Base-by-base conservation (phyloP, 2,113 vertebrate species). In the Crotalus viridis region DNA sequence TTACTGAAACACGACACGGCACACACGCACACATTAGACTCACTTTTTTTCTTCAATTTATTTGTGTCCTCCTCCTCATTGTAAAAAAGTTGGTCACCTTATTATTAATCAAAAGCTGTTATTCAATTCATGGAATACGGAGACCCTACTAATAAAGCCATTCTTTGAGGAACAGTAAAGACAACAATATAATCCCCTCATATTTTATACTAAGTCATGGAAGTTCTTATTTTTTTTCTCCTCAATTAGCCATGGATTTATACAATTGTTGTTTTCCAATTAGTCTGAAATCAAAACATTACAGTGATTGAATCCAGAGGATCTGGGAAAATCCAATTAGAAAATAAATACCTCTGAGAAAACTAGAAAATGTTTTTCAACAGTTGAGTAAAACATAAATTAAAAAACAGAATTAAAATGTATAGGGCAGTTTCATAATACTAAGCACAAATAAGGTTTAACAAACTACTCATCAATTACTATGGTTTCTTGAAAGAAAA, bases 81-180 rank as follows among this genome's bases (percentile, higher is more conserved):
- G 46, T 46, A 46, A 46, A 46, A 46, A 46, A 46, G 4, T 46
- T 46, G 46, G 46, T 46, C 46, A 46, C 46, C 46, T 46, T 46
- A 46, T 4, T 26, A 26, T 19, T 64, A 24, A 87, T 4, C 9
- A 0, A 3, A 52, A 52, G 9, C 74, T 52, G 54, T 26, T 9
- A 10, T n/a, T 48, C 9, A 19, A 57, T 21, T 21, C 9, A 64
- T 87, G 51, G 93, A 96, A 69, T 59, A 56, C 39, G 88, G 46
- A 3, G 1, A 89, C 90, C 12, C 48, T 92, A 43, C 28, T 87
- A 92, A 2, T 59, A 57, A 95, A 93, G 15, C 93, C 74, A 92
- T 19, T 24, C 12, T 54, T n/a, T 92, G 92, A 94, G 94, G 64
- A 93, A 2, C 22, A 55, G 95, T 74, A 93, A 92, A 4, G 39